These are phyloP conservation scores for Papilio dardanus DNA, from an alignment of 1,140 invertebrate species.

Conservation along the genomic window DNA sequence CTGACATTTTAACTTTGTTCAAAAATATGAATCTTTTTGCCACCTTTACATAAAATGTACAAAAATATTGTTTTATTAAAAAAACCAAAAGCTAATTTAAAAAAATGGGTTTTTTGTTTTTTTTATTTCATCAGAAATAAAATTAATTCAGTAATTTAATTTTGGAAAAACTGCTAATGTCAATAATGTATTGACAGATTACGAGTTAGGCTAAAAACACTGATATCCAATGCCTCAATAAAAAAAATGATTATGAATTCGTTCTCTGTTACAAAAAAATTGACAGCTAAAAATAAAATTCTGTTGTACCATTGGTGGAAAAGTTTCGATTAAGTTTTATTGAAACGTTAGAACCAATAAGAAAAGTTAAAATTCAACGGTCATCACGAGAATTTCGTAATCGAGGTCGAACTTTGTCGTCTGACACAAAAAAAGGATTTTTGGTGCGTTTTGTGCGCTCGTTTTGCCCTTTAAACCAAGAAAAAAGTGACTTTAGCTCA, in stretches of 20 bases:
- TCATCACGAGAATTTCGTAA: constrained; percentile 35
- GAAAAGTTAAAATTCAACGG: constrained; percentile 16
- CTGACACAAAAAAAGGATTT: constrained; percentile 26
- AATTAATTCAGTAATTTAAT: no score
- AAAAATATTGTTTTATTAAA: not conserved
- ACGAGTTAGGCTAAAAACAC: no score
- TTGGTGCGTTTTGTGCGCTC: constrained; percentile 27
- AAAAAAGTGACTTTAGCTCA: constrained; percentile 28
- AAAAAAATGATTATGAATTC: not conserved
- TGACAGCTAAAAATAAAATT: constrained; percentile 36
- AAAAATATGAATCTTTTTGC: no score
- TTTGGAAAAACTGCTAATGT: no score
- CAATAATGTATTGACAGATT: no score
- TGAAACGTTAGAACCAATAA: constrained; percentile 6
- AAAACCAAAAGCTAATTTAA: not conserved
- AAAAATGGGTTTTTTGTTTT: no score
- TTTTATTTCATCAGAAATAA: no score
- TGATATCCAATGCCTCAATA: no score
- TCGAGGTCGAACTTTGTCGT: constrained; percentile 25
- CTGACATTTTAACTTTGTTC: no score
- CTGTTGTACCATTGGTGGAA: not conserved
- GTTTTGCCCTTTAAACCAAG: not conserved
- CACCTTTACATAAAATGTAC: no score
- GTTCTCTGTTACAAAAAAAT: constrained; percentile 36
- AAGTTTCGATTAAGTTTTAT: not conserved